Base-by-base conservation (phyloP, 2,797 vertebrate genomes). In the Enteromius viviparus region DNA sequence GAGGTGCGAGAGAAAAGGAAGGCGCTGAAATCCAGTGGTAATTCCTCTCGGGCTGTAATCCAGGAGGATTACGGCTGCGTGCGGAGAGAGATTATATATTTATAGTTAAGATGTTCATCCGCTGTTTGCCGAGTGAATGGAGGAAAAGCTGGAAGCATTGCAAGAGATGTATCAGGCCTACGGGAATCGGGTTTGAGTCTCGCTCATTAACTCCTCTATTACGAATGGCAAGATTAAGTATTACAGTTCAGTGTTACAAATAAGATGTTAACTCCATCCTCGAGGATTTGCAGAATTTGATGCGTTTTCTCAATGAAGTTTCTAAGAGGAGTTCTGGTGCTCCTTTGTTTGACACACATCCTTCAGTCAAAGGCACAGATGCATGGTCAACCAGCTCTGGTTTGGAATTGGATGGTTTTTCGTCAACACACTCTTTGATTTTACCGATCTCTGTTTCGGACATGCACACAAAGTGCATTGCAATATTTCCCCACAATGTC, bases 11-110 rank as follows among this genome's bases (percentile, higher is more conserved):
- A 66, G 84, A 81, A 88, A 89, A 87, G 90, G 64, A 89, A 87
- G 87, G 86, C 89, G 91, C 85, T 91, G 92, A 94, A 89, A 80
- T 92, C 91, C 86, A 83, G 78, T 89, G 71, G 85, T 95, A 95
- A 95, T 94, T 94, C 94, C 91, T 92, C 88, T 90, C 86, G 88
- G 92, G 66, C 90, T 92, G 92, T 95, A 94, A 94, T 95, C 94
- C 92, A 88, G 66, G 83, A 88, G 93, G 91, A 93, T 95, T 94
- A 94, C 92, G 92, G 89, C 89, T 71, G 77, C 86, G 32, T 85
- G 85, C 89, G 87, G 79, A 84, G 37, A 78, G 89, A 91, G 94
- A 95, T 95, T 94, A 94, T 89, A 92, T 82, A 83, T 94, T 93
- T 94, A 94, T 94, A 88, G 89, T 89, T 68, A 76, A 90, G 89